phyloP scores from a whole-genome alignment of 2,113 vertebrate species.

The Bagarius yarrelli region DNA sequence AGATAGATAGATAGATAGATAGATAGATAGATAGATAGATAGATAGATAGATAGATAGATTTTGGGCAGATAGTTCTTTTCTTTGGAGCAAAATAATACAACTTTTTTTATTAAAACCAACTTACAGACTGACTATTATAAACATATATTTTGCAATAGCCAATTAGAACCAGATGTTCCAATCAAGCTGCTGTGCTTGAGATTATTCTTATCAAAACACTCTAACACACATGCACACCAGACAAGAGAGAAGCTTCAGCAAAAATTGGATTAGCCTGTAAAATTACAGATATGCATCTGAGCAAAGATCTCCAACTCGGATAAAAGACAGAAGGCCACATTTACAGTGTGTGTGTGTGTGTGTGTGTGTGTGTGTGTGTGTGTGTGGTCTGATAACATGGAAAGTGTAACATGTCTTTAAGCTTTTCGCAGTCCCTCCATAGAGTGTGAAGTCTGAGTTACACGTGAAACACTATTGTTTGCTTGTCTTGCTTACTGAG shows the following conservation, averaged over 20 bases:
- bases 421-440: conserved; percentile 5
- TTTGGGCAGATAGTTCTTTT: conserved; percentile 2
- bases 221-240: conserved; percentile 45
- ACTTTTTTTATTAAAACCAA: background rate
- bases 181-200: conserved; percentile 41
- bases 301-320: conserved; percentile 42
- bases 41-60: too few species aligned
- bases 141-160: conserved; percentile 40
- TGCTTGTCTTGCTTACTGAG: conserved; percentile 72
- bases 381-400: conserved; percentile 41
- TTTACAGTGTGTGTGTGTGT: conserved; percentile 28
- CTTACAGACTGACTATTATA: conserved; percentile 30
- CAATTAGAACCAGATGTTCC: conserved; percentile 45
- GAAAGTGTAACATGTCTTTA: background rate
- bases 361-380: conserved; percentile 47
- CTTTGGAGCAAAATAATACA: conserved; percentile 9
- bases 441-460: conserved; percentile 27
- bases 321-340: conserved; percentile 49
- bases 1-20: too few species aligned
- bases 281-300: conserved; percentile 53
- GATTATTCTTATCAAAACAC: conserved; percentile 48
- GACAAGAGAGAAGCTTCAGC: conserved; percentile 38
- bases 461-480: conserved; percentile 53
- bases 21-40: too few species aligned
- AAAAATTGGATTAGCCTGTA: conserved; percentile 50